Evolutionary conservation across 2,888 invertebrate genomes (phyloP).

Genomic region (Cepaea hortensis): DNA sequence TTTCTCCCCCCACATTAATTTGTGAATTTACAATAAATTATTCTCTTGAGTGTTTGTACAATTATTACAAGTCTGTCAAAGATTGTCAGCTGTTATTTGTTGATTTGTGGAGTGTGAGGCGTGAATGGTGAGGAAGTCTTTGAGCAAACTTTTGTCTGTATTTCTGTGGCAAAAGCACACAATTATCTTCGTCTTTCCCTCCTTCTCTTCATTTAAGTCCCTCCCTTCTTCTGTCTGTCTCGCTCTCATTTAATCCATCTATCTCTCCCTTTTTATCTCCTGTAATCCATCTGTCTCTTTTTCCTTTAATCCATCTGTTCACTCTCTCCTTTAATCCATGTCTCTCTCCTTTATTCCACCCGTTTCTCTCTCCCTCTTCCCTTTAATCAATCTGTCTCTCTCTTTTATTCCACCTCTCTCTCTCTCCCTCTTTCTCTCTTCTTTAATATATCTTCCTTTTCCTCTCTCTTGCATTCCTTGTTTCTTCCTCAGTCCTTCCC

Average conservation of each 20-base stretch:
- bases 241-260: too few species aligned
- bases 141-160: too few species aligned
- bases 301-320: background rate
- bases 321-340: background rate
- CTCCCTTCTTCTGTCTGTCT: too few species aligned
- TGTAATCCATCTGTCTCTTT: too few species aligned
- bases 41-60: background rate
- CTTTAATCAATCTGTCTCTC: too few species aligned
- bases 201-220: too few species aligned
- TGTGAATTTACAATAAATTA: slow-evolving; percentile 12
- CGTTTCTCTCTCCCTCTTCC: background rate
- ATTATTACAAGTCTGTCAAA: background rate
- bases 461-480: too few species aligned
- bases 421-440: background rate
- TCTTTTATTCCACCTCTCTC: background rate
- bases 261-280: too few species aligned
- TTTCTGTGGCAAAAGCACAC: too few species aligned
- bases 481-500: too few species aligned
- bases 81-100: background rate
- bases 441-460: too few species aligned
- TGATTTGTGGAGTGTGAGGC: background rate
- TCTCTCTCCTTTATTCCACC: background rate
- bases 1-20: background rate
- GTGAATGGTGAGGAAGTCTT: background rate
- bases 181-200: too few species aligned